Base-by-base conservation (phyloP, 2,113 vertebrate species). In the Ia io region DNA sequence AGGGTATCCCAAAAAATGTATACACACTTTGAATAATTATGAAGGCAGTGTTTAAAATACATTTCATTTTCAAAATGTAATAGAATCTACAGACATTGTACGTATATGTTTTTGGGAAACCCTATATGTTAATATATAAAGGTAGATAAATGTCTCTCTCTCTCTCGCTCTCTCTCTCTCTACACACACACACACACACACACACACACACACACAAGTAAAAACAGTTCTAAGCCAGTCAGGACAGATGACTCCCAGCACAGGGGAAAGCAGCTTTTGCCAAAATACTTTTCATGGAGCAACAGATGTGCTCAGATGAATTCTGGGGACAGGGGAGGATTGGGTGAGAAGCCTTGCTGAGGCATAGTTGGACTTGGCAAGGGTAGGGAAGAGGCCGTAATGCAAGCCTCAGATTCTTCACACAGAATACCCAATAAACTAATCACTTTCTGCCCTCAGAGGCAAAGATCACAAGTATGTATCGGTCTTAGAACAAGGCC, bases 211-310 rank as follows among this genome's bases (percentile, higher is more conserved):
- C 40, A 18, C 18, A 35, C 18, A 37, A 82, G 53, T 61, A 77
- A 82, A 71, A 91, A 87, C 47, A 71, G n/a, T 84, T 73, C 23
- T 79, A 80, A 88, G 32, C 17, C 71, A 61, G 25, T 49, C 32
- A 89, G n/a, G 63, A 85, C 49, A 95, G 80, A 84, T 47, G 73
- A 88, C 37, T 92, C 32, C 53, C 30, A 82, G n/a, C 44, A 83
- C 11, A 84, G 23, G 44, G 6, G 53, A 76, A 30, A 74, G 59
- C 4, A 80, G 67, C 37, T 89, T 82, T 69, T 86, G 88, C 88
- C 67, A 65, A 92, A 92, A 96, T 23, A 92, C 44, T 93, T 59
- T 71, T 59, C 37, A 6, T 23, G 51, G 67, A 88, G 70, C 51
- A 86, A 67, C 32, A 92, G 59, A 77, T 51, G 56, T 90, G 63